These are phyloP conservation scores for Microtus richardsoni DNA, from an alignment of 2,113 vertebrate species.

Conservation along the genomic window DNA sequence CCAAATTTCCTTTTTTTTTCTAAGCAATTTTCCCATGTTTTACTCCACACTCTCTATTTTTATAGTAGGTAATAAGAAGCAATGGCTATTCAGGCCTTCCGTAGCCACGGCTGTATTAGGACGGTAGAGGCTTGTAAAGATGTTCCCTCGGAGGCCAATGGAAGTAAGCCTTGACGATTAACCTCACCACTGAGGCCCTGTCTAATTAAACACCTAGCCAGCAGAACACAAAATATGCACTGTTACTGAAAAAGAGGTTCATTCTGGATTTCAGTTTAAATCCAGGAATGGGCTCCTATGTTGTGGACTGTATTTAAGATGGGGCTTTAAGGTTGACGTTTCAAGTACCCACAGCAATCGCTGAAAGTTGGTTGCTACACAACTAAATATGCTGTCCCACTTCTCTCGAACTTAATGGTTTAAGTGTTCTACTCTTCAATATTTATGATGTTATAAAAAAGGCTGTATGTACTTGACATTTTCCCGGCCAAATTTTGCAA, in stretches of 20 bases:
- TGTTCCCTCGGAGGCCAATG: neutral
- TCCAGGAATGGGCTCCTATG: neutral
- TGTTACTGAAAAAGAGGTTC: neutral
- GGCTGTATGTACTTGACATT: conserved; percentile 65
- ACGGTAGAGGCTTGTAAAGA: neutral
- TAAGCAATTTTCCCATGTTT: neutral
- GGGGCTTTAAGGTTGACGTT: conserved; percentile 6
- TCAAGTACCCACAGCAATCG: neutral
- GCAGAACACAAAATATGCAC: neutral
- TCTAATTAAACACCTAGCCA: neutral
- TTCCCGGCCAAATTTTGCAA: conserved; percentile 68
- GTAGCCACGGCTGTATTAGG: neutral
- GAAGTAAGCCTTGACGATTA: neutral
- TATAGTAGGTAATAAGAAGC: neutral
- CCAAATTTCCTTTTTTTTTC: conserved; percentile 11
- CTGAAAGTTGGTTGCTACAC: neutral
- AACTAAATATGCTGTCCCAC: neutral
- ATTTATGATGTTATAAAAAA: conserved; percentile 73
- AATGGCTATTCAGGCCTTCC: neutral
- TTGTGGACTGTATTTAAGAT: neutral
- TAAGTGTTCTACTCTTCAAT: conserved; percentile 64
- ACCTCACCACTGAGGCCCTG: neutral
- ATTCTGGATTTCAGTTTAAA: conserved; percentile 23
- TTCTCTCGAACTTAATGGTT: conserved; percentile 48
- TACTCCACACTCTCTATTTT: neutral